Evolutionary conservation across 2,888 invertebrate genomes (phyloP), one percentile per base, ranked within the genome.

Genomic region (Macrostomum cliftonense): DNA sequence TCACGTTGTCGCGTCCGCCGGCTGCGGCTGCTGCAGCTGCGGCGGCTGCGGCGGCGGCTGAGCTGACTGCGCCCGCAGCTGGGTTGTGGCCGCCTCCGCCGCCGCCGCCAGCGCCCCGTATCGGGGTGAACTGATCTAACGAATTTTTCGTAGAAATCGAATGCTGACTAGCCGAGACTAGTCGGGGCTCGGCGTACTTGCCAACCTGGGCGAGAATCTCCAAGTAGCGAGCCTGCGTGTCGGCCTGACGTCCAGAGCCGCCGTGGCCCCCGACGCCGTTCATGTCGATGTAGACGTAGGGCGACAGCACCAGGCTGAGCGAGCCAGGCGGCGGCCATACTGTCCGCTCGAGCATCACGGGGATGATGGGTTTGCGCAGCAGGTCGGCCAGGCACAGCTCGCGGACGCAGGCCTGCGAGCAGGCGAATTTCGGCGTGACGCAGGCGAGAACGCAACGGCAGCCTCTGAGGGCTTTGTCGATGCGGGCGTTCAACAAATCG

Each of bases 251-350:
- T 37, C 68, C 68, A 21, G 62, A 60, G 1, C 68, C 68, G 14
- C 68, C 68, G 53, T 68, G 68, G n/a, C 68, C 68, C 36, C 68
- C 68, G 16, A 67, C 60, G 47, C 66, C 71, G 58, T 68, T 68
- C 57, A 72, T 63, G 53, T 70, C 67, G 40, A 72, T 63, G 55
- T 71, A 72, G 49, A 71, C 63, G 12, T 71, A 63, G 43, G 68
- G 69, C 45, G 70, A 63, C 47, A 72, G 62, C 19, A 71, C 63
- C 19, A 72, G 61, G 11, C 69, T 64, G 64, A 72, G 63, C 17
- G 67, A 65, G 20, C 72, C 72, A 19, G 67, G 68, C n/a, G 72
- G 72, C 2, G 72, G 72, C 72, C 72, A 72, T 11, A 64, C 58
- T 12, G 68, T 64, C 37, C 59, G 56, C 40, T 69, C 67, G 49